A percentile compares a stretch with the other conserved stretches of the same genome.
phyloP scores from a whole-genome alignment of 2,888 invertebrate species.

The Phragmatobia fuliginosa region DNA sequence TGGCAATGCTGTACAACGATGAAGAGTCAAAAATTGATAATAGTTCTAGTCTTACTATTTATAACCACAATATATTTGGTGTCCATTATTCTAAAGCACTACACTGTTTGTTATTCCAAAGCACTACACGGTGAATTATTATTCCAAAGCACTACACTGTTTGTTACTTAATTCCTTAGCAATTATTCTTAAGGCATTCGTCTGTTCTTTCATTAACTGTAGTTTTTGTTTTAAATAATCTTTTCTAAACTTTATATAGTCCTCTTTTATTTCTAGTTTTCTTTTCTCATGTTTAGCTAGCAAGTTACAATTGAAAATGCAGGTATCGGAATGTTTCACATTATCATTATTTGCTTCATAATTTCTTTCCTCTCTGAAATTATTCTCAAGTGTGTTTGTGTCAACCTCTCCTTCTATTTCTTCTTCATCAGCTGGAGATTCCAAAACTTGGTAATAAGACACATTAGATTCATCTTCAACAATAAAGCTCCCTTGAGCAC shows the following conservation, averaged over 20 bases:
- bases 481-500: constrained; percentile 55
- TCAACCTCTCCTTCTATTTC: constrained; percentile 60
- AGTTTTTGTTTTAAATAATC: constrained; percentile 78
- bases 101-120: constrained; percentile 41
- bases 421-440: constrained; percentile 62
- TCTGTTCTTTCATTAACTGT: constrained; percentile 74
- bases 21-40: not conserved
- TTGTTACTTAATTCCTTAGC: constrained; percentile 71
- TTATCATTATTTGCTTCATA: constrained; percentile 52
- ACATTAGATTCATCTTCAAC: constrained; percentile 57
- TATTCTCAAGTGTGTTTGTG: constrained; percentile 42
- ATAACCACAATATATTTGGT: not conserved
- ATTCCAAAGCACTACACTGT: constrained; percentile 3
- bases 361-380: constrained; percentile 51
- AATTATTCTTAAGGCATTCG: constrained; percentile 78
- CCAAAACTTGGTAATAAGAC: constrained; percentile 67
- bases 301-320: constrained; percentile 74
- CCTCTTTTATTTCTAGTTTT: constrained; percentile 76
- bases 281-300: constrained; percentile 72
- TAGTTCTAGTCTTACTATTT: not conserved
- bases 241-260: constrained; percentile 78
- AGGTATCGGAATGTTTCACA: constrained; percentile 61
- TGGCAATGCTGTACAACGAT: too few relatives aligned
- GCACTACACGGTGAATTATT: not conserved
- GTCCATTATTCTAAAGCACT: not conserved